These are phyloP conservation scores for Ornithorhynchus anatinus DNA, from an alignment of 2,113 vertebrate species.

Conservation along the genomic window DNA sequence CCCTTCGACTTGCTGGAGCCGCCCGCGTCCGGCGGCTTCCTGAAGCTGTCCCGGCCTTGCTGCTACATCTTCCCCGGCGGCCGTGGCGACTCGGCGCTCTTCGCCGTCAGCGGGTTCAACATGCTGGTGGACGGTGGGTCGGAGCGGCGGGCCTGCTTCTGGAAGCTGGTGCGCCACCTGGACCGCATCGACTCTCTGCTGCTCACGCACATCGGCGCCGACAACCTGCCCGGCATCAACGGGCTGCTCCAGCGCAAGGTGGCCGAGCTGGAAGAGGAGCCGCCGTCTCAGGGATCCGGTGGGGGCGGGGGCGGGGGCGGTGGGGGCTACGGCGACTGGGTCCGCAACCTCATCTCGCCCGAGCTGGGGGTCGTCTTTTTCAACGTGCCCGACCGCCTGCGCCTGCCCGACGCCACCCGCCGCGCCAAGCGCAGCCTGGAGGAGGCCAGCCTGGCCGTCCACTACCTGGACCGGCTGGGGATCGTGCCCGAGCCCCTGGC, in stretches of 20 bases:
- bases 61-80: conserved; percentile 98
- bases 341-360: conserved; percentile 95
- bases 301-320: conserved; percentile 87
- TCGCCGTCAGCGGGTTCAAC: conserved; percentile 97
- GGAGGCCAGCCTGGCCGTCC: conserved; percentile 91
- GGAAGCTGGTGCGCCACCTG: conserved; percentile 96
- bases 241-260: conserved; percentile 96
- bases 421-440: conserved; percentile 96
- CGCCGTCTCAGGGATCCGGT: conserved; percentile 86
- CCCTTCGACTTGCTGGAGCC: conserved; percentile 96
- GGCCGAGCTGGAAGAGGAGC: conserved; percentile 93
- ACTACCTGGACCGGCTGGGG: conserved; percentile 91
- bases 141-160: conserved; percentile 94
- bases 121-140: conserved; percentile 97
- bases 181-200: conserved; percentile 96
- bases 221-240: conserved; percentile 96
- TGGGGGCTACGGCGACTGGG: conserved; percentile 91
- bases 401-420: conserved; percentile 87
- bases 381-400: conserved; percentile 94
- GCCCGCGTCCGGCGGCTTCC: conserved; percentile 95
- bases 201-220: conserved; percentile 95
- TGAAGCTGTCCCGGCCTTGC: conserved; percentile 97
- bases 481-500: conserved; percentile 92
- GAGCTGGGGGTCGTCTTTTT: conserved; percentile 97
- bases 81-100: conserved; percentile 94